phyloP scores from a whole-genome alignment of 2,888 invertebrate species.

The Exephanes ischioxanthus region DNA sequence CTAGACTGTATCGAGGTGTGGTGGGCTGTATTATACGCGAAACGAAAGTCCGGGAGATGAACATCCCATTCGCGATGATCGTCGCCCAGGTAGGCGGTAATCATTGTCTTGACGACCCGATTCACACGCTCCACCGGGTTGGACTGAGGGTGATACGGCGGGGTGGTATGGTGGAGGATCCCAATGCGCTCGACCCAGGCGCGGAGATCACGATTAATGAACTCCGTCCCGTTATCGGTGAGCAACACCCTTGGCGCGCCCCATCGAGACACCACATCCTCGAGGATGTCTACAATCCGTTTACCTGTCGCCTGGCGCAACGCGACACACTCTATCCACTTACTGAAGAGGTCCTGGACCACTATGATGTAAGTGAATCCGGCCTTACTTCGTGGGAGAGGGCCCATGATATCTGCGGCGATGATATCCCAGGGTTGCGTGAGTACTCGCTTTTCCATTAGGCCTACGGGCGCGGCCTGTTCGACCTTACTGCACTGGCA shows the following conservation, averaged over 20 bases:
- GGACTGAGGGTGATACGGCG: constrained; percentile 49
- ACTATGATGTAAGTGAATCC: constrained; percentile 44
- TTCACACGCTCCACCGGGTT: constrained; percentile 54
- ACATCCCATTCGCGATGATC: constrained; percentile 31
- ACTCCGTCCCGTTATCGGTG: constrained; percentile 59
- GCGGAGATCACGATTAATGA: constrained; percentile 1
- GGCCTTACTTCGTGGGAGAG: constrained; percentile 57
- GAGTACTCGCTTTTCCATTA: constrained; percentile 58
- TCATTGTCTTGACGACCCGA: constrained; percentile 45
- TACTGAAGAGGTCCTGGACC: constrained; percentile 42
- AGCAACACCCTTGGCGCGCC: constrained; percentile 32
- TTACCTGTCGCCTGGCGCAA: constrained; percentile 1
- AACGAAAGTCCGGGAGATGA: background rate
- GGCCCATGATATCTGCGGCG: constrained; percentile 70
- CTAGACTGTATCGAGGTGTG: constrained; percentile 8
- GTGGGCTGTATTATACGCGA: constrained; percentile 30
- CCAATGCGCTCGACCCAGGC: background rate
- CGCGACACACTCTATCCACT: constrained; percentile 39
- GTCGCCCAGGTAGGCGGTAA: too few relatives aligned
- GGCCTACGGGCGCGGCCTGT: constrained; percentile 49
- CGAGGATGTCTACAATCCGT: constrained; percentile 19
- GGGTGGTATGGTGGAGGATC: constrained; percentile 12
- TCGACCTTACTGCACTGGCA: constrained; percentile 51
- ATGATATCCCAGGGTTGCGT: constrained; percentile 64
- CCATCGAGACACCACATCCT: constrained; percentile 39